phyloP scores from a whole-genome alignment of 1,140 invertebrate genomes.

The Zaprionus ghesquierei region DNA sequence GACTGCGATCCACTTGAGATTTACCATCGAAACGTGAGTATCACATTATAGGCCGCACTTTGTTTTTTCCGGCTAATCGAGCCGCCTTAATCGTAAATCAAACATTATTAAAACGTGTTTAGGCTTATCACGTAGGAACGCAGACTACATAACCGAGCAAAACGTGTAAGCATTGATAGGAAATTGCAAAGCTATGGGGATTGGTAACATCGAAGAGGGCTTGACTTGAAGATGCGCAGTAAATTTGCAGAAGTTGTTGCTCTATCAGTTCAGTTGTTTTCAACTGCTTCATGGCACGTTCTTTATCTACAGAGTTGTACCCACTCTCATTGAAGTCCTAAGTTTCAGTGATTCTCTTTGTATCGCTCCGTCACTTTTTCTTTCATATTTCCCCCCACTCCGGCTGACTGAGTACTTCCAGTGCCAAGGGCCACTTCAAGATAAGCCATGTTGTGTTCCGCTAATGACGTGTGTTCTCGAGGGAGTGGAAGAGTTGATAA shows the following conservation, averaged over 20 bases:
- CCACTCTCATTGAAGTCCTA: not conserved
- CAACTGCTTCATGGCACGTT: not conserved
- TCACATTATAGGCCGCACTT: not conserved
- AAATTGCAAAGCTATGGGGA: not conserved
- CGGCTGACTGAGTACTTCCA: not conserved
- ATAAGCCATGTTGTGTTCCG: conserved; percentile 1
- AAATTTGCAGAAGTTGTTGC: not conserved
- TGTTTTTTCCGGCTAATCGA: not conserved
- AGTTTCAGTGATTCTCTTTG: not conserved
- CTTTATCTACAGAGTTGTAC: not conserved
- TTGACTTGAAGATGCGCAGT: not conserved
- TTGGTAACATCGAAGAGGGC: not conserved
- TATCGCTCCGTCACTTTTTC: not conserved
- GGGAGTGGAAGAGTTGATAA: conserved; percentile 16
- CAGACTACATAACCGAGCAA: not conserved
- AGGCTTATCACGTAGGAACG: not conserved
- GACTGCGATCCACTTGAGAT: not conserved
- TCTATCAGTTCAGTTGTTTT: not conserved
- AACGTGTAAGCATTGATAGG: not conserved
- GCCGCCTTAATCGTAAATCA: not conserved
- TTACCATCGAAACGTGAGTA: conserved; percentile 3
- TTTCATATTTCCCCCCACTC: not conserved
- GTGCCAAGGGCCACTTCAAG: conserved; percentile 32
- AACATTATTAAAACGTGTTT: conserved; percentile 33
- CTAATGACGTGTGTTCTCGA: conserved; percentile 34